These are phyloP conservation scores for Mus spretus DNA, from an alignment of 2,797 vertebrate genomes.

Conservation along the genomic window DNA sequence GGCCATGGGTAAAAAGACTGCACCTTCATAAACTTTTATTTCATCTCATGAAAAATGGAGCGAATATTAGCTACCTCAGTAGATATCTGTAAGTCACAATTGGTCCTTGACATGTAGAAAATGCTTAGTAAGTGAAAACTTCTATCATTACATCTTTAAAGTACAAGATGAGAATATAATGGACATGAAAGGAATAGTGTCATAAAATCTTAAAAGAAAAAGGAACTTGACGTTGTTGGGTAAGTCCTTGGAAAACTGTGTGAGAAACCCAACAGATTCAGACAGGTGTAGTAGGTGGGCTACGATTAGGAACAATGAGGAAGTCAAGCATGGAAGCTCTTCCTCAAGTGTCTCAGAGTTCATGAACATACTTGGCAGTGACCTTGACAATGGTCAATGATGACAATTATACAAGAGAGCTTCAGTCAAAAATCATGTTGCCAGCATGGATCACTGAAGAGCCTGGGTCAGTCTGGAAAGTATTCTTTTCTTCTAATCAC, in stretches of 20 bases:
- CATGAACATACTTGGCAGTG: no score
- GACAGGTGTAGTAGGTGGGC: not conserved
- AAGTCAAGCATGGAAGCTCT: fast-evolving
- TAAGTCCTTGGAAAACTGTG: not conserved
- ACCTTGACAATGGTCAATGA: not conserved
- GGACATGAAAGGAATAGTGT: not conserved
- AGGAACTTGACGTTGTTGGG: not conserved
- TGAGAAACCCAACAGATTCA: not conserved
- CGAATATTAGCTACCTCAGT: not conserved
- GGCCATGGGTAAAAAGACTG: not conserved
- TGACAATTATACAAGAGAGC: not conserved
- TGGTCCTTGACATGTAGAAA: not conserved
- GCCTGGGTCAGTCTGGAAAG: not conserved
- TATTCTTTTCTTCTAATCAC: not conserved
- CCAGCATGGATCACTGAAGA: not conserved
- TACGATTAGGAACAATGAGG: not conserved
- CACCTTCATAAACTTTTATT: not conserved
- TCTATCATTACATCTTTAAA: not conserved
- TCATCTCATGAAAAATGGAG: not conserved
- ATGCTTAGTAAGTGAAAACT: not conserved
- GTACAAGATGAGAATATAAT: not conserved
- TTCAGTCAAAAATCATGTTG: not conserved
- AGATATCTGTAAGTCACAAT: not conserved
- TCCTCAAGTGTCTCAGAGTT: not conserved
- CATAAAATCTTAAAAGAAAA: not conserved